Evolutionary conservation across 1,140 invertebrate species (phyloP).

Genomic region (Gryon sp.): DNA sequence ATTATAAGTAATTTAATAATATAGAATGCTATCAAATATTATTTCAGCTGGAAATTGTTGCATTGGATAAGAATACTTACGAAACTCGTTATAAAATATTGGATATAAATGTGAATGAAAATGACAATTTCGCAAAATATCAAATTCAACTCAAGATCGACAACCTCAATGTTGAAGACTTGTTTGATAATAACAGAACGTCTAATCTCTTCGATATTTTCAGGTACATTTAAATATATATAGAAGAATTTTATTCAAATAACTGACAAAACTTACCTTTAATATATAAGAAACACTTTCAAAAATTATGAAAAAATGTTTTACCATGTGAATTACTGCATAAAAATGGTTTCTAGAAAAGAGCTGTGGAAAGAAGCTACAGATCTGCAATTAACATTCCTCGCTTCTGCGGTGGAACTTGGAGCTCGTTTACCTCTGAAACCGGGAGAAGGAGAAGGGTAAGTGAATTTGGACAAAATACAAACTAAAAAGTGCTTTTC

Average conservation of each 20-base stretch:
- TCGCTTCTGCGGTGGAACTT: conserved; percentile 89
- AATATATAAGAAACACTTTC: too few relatives aligned
- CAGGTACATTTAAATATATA: conserved; percentile 67
- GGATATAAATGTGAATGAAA: conserved; percentile 83
- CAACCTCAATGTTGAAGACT: conserved; percentile 91
- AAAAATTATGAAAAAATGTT: too few relatives aligned
- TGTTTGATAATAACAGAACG: conserved; percentile 85
- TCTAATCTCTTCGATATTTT: conserved; percentile 88
- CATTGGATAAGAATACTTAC: conserved; percentile 87
- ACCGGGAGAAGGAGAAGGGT: conserved; percentile 93
- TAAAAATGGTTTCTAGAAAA: conserved; percentile 67
- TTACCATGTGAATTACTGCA: neutral
- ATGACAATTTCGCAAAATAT: conserved; percentile 84
- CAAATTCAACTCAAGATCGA: conserved; percentile 93
- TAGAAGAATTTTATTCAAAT: neutral
- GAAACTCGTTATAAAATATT: conserved; percentile 85
- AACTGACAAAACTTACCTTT: too few relatives aligned
- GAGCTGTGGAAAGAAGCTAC: conserved; percentile 80
- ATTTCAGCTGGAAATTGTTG: conserved; percentile 87
- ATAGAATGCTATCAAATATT: neutral
- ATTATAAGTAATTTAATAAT: neutral
- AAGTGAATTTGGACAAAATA: conserved; percentile 61
- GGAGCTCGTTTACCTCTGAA: conserved; percentile 89
- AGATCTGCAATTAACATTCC: conserved; percentile 89
- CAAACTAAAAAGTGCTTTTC: too few relatives aligned